phyloP scores from a whole-genome alignment of 2,888 invertebrate species.

The Aporophyla nigra region DNA sequence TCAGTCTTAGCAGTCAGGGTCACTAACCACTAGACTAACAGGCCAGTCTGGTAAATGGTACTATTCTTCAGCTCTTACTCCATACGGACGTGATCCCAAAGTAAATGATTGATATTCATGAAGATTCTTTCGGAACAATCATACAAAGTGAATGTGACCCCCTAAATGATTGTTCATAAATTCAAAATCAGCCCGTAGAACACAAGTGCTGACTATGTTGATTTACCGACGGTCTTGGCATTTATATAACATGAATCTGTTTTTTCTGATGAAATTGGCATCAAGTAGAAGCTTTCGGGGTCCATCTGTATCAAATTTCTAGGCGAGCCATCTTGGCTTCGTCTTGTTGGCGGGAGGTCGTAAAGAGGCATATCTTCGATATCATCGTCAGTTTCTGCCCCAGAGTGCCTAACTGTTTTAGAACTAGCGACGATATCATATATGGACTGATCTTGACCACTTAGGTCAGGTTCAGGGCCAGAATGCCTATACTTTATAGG shows the following conservation, averaged over 20 bases:
- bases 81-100: background rate
- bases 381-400: slow-evolving; percentile 6
- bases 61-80: too few species aligned
- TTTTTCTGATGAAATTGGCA: slow-evolving; percentile 32
- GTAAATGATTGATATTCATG: background rate
- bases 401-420: slow-evolving; percentile 6
- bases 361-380: slow-evolving; percentile 41
- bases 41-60: too few species aligned
- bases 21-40: too few species aligned
- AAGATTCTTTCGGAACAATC: background rate
- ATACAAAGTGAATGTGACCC: background rate
- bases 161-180: background rate
- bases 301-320: slow-evolving; percentile 51
- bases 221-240: slow-evolving; percentile 24
- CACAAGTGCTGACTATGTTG: background rate
- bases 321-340: slow-evolving; percentile 3
- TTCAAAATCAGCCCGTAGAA: background rate
- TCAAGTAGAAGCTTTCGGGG: slow-evolving; percentile 45
- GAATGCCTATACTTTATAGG: slow-evolving; percentile 26
- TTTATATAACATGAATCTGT: slow-evolving; percentile 56
- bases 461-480: slow-evolving; percentile 10
- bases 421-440: slow-evolving; percentile 53
- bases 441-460: slow-evolving; percentile 22
- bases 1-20: too few species aligned
- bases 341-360: slow-evolving; percentile 46